These are phyloP conservation scores for Agrotis puta DNA, from an alignment of 2,888 invertebrate genomes.

Conservation along the genomic window DNA sequence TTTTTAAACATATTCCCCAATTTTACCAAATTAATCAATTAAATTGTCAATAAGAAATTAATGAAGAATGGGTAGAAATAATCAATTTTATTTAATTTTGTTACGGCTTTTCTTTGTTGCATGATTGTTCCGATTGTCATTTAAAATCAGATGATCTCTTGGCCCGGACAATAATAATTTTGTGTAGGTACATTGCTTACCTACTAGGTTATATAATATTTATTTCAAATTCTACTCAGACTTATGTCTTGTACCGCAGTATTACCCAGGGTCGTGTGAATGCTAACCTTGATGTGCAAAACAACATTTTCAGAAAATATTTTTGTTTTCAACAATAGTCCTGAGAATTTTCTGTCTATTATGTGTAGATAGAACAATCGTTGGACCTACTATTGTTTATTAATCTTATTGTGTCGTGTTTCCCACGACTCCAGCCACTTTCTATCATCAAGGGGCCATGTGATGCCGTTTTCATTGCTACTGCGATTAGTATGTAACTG, in stretches of 20 bases:
- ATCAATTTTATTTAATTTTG: conserved; percentile 1
- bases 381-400: conserved; percentile 42
- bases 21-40: background rate
- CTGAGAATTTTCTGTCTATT: conserved; percentile 54
- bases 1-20: background rate
- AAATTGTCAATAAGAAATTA: too few relatives aligned
- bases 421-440: conserved; percentile 59
- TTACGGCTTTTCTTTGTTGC: background rate
- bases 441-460: conserved; percentile 48
- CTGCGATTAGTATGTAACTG: conserved; percentile 54
- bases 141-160: background rate
- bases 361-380: conserved; percentile 38
- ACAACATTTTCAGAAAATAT: conserved; percentile 31
- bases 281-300: conserved; percentile 25
- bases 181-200: background rate
- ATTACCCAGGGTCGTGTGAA: conserved; percentile 21
- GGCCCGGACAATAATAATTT: background rate
- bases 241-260: background rate
- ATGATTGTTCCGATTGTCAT: background rate
- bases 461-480: conserved; percentile 38
- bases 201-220: background rate
- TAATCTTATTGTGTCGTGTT: conserved; percentile 42
- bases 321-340: conserved; percentile 42
- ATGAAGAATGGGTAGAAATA: background rate
- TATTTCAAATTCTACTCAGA: background rate